These are phyloP conservation scores for Indicator indicator DNA, from an alignment of 2,113 vertebrate species.

Conservation along the genomic window DNA sequence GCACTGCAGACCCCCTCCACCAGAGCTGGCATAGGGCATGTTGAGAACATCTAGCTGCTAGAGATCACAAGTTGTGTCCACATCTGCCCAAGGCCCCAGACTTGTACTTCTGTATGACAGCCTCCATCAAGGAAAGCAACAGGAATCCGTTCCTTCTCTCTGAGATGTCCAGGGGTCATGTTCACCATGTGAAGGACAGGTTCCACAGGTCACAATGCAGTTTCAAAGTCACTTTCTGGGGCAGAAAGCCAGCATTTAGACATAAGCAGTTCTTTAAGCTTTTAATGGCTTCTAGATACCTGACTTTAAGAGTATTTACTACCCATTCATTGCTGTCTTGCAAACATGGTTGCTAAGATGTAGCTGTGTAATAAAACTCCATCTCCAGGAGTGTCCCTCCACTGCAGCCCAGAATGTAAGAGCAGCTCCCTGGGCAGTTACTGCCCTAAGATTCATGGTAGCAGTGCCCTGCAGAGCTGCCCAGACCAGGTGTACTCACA, in stretches of 20 bases:
- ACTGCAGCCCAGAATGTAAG: neutral
- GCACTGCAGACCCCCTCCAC: neutral
- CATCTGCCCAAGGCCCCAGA: neutral
- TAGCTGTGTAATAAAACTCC: neutral
- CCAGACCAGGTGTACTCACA: neutral
- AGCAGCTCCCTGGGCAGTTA: neutral
- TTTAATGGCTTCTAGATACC: neutral
- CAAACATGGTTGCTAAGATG: neutral
- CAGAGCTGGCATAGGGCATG: neutral
- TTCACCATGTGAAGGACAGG: neutral
- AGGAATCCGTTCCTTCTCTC: neutral
- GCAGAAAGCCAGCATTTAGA: neutral
- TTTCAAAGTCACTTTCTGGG: neutral
- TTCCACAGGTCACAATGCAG: neutral
- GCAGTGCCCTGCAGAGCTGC: neutral
- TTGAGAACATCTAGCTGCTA: neutral
- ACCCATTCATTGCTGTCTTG: neutral
- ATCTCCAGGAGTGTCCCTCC: neutral
- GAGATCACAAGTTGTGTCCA: neutral
- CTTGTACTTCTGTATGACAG: neutral
- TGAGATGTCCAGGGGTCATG: neutral
- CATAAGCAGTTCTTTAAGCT: neutral
- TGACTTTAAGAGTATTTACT: neutral
- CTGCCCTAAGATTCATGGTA: neutral
- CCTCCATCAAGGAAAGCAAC: neutral